phyloP scores from a whole-genome alignment of 2,797 vertebrate species.

The Pseudopleuronectes americanus region DNA sequence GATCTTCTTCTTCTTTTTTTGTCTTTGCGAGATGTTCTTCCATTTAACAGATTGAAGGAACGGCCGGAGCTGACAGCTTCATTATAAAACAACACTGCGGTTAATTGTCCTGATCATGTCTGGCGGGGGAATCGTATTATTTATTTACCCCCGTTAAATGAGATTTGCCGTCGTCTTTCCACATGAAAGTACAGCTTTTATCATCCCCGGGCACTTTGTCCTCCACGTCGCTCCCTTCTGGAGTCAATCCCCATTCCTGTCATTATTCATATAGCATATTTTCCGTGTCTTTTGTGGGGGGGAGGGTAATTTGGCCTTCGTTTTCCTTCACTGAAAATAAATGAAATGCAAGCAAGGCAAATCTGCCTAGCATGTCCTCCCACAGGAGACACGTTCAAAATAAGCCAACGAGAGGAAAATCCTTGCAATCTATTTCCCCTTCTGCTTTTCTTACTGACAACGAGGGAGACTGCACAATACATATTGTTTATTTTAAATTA shows the following conservation, averaged over 20 bases:
- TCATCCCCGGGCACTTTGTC: constrained; percentile 36
- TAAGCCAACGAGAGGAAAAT: constrained; percentile 61
- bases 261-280: constrained; percentile 40
- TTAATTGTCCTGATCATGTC: constrained; percentile 41
- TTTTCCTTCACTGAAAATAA: constrained; percentile 50
- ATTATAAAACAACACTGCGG: constrained; percentile 21
- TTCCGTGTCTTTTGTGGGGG: constrained; percentile 4
- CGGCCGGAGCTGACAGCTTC: constrained; percentile 27
- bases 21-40: constrained; percentile 27
- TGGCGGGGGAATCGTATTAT: constrained; percentile 21
- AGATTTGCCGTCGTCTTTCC: constrained; percentile 19
- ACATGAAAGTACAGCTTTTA: constrained; percentile 44
- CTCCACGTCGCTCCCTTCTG: constrained; percentile 41
- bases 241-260: constrained; percentile 41
- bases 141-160: constrained; percentile 44
- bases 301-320: not conserved
- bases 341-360: constrained; percentile 75
- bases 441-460: constrained; percentile 23
- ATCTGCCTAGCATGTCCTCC: constrained; percentile 59
- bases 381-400: constrained; percentile 55
- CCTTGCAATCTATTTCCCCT: constrained; percentile 38
- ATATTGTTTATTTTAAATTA: constrained; percentile 31
- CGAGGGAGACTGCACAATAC: constrained; percentile 25
- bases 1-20: constrained; percentile 7
- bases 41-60: constrained; percentile 31